phyloP scores from a whole-genome alignment of 2,113 vertebrate species.

The Grallaria varia region DNA sequence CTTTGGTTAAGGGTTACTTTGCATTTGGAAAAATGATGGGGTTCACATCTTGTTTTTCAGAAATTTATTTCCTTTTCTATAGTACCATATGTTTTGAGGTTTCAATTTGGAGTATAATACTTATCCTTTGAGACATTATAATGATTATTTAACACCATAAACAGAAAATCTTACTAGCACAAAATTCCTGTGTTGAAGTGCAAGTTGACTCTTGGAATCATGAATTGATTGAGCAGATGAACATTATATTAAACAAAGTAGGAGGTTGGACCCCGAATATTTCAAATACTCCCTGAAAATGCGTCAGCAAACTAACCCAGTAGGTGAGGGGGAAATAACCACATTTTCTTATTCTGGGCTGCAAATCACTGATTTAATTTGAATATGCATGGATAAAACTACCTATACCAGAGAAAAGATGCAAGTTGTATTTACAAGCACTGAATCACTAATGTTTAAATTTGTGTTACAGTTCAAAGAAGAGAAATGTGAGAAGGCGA shows the following conservation, averaged over 20 bases:
- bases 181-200: not conserved
- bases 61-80: not conserved
- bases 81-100: not conserved
- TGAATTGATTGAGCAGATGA: not conserved
- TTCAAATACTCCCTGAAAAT: not conserved
- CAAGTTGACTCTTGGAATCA: not conserved
- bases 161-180: not conserved
- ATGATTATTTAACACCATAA: constrained; percentile 8
- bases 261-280: not conserved
- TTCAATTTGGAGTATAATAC: not conserved
- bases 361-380: not conserved
- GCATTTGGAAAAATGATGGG: not conserved
- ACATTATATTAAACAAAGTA: not conserved
- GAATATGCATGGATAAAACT: not conserved
- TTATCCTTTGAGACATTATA: not conserved
- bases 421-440: not conserved
- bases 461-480: not conserved
- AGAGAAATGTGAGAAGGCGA: not conserved
- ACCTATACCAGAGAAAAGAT: not conserved
- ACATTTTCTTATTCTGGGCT: not conserved
- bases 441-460: not conserved
- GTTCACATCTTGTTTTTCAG: not conserved
- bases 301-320: not conserved
- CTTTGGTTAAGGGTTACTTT: not conserved
- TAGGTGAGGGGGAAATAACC: not conserved